A percentile compares a stretch with the other conserved stretches of the same genome.
phyloP scores from a whole-genome alignment of 1,140 invertebrate genomes.

The Danaus melanippus region DNA sequence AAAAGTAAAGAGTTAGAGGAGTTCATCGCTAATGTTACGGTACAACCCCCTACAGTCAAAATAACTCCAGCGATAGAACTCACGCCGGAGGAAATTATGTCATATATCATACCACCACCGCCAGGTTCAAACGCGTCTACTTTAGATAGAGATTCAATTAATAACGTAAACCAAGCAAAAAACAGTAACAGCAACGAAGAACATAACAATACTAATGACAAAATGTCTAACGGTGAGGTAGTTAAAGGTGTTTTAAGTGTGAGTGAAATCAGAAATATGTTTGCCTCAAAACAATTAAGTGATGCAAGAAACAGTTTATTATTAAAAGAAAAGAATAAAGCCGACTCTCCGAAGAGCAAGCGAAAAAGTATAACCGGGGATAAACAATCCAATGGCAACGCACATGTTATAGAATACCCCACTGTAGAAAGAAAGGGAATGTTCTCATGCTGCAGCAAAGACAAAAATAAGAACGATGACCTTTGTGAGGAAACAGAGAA shows the following conservation, averaged over 20 bases:
- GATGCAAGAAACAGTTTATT: conserved; percentile 68
- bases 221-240: conserved; percentile 59
- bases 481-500: conserved; percentile 53
- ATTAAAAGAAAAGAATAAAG: conserved; percentile 66
- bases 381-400: conserved; percentile 56
- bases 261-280: conserved; percentile 71
- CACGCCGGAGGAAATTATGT: conserved; percentile 84
- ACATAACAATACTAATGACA: conserved; percentile 32
- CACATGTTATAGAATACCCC: conserved; percentile 77
- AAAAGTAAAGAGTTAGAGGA: conserved; percentile 76
- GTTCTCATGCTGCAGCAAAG: conserved; percentile 78
- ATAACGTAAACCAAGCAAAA: conserved; percentile 57
- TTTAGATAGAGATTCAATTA: conserved; percentile 53
- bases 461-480: conserved; percentile 67
- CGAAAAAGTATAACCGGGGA: conserved; percentile 55
- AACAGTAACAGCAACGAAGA: conserved; percentile 33
- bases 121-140: conserved; percentile 71
- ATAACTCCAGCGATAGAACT: conserved; percentile 79
- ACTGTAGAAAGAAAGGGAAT: conserved; percentile 78
- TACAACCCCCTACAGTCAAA: conserved; percentile 83
- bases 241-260: conserved; percentile 66
- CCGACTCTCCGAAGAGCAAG: conserved; percentile 64
- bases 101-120: conserved; percentile 86
- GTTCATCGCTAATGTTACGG: conserved; percentile 86
- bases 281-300: conserved; percentile 63